These are phyloP conservation scores for Muscicapa adusta DNA, from an alignment of 2,113 vertebrate species.

Conservation along the genomic window DNA sequence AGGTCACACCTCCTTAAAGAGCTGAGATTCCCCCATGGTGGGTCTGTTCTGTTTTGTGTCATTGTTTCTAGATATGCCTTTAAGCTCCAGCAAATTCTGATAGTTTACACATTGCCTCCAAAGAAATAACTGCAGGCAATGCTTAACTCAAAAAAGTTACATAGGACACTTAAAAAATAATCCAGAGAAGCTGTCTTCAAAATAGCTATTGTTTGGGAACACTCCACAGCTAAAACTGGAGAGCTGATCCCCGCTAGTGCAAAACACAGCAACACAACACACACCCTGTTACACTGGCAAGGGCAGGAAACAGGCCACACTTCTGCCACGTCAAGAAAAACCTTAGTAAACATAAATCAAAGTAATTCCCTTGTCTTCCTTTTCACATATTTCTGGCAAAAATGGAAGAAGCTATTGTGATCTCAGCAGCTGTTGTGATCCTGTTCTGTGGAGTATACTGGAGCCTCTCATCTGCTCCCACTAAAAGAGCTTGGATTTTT, in stretches of 20 bases:
- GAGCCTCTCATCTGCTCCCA: neutral
- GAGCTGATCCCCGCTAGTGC: neutral
- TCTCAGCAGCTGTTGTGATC: neutral
- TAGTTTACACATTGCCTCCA: neutral
- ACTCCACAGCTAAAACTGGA: neutral
- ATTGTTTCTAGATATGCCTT: conserved; percentile 20
- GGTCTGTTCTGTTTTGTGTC: neutral
- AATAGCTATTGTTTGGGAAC: neutral
- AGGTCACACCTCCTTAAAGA: neutral
- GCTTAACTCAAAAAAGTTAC: neutral
- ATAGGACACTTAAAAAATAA: neutral
- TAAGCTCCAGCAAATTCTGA: conserved; percentile 10
- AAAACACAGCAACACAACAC: neutral
- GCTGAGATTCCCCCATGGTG: neutral
- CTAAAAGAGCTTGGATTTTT: neutral
- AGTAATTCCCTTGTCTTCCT: neutral
- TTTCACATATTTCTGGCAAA: neutral
- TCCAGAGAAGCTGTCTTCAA: neutral
- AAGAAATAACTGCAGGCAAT: conserved; percentile 4
- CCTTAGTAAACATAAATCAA: neutral
- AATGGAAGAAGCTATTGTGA: neutral
- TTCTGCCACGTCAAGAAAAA: neutral
- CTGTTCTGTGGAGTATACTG: neutral
- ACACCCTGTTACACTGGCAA: neutral
- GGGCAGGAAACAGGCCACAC: neutral